Percentiles rank a stretch among this genome's conserved stretches.
Conservation (phyloP, 37 sponge, comb jelly and placozoan genomes). For the Cliona cf. orientalis region DNA sequence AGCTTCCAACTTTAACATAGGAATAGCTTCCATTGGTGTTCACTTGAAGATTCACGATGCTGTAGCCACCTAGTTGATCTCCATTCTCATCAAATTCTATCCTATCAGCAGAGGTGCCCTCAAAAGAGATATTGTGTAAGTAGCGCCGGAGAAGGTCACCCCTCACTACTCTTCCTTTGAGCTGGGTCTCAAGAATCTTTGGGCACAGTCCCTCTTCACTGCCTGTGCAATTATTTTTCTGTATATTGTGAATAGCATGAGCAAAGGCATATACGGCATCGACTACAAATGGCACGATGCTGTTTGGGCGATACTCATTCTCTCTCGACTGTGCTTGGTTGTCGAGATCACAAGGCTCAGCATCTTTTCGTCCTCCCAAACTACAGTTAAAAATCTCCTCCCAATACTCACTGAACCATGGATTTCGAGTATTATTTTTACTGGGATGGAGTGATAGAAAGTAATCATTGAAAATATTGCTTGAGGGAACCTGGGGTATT, state of each 20-base stretch:
- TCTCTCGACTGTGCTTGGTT: background rate
- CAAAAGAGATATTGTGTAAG: slow-evolving; percentile 34
- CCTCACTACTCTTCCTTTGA: background rate
- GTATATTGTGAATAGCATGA: slow-evolving; percentile 58
- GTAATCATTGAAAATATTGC: slow-evolving; percentile 46
- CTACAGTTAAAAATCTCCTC: slow-evolving; percentile 55
- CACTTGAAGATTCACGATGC: slow-evolving; percentile 44
- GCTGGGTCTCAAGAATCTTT: background rate
- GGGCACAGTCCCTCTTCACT: slow-evolving; percentile 14
- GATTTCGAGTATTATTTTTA: slow-evolving; percentile 44
- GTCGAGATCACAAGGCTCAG: slow-evolving; percentile 15
- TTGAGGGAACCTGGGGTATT: background rate
- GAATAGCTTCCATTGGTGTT: background rate
- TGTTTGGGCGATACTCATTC: slow-evolving; percentile 27
- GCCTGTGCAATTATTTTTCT: slow-evolving; percentile 16
- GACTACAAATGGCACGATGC: slow-evolving; percentile 60
- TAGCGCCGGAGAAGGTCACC: slow-evolving; percentile 30
- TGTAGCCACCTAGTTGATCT: slow-evolving; percentile 31
- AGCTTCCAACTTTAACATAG: slow-evolving; percentile 27
- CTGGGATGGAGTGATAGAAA: slow-evolving; percentile 57
- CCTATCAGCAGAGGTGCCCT: background rate
- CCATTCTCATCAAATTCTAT: slow-evolving; percentile 69
- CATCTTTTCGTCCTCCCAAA: background rate
- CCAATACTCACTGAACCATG: slow-evolving; percentile 82
- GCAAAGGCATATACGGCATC: slow-evolving; percentile 86